phyloP scores from a whole-genome alignment of 64 coral and sea anemone genomes.

The Cladopsammia gracilis region DNA sequence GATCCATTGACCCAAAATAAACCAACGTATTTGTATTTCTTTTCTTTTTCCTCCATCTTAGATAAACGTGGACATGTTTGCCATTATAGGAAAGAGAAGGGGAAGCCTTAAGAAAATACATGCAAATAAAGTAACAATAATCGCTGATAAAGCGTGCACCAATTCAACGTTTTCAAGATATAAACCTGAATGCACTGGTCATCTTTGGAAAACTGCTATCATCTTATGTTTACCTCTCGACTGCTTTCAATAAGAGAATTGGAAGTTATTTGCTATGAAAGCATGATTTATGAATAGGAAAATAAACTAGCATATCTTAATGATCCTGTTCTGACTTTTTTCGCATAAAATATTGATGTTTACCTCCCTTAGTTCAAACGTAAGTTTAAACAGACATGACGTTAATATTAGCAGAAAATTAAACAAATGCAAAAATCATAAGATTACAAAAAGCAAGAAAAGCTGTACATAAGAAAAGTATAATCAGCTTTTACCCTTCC shows the following conservation, averaged over 20 bases:
- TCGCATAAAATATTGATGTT: background rate
- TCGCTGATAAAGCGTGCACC: no score
- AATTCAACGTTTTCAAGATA: no score
- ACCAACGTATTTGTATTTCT: background rate
- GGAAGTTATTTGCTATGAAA: no score
- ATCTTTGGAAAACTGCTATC: no score
- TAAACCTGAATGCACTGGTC: no score
- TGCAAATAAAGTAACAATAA: no score
- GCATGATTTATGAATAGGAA: background rate
- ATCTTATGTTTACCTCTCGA: no score
- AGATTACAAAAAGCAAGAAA: background rate
- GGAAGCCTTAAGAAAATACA: background rate
- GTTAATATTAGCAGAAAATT: background rate
- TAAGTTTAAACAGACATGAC: background rate
- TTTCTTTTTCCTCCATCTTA: background rate
- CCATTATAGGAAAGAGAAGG: background rate
- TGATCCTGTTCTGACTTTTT: background rate
- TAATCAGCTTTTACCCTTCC: no score
- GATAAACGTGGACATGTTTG: background rate
- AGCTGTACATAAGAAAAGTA: no score
- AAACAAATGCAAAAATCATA: slow-evolving; percentile 14
- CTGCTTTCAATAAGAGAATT: no score
- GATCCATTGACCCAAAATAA: no score
- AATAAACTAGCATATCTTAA: slow-evolving; percentile 7
- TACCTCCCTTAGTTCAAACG: background rate